Conservation (phyloP, 1,140 invertebrate genomes). For the Scylla paramamosain region DNA sequence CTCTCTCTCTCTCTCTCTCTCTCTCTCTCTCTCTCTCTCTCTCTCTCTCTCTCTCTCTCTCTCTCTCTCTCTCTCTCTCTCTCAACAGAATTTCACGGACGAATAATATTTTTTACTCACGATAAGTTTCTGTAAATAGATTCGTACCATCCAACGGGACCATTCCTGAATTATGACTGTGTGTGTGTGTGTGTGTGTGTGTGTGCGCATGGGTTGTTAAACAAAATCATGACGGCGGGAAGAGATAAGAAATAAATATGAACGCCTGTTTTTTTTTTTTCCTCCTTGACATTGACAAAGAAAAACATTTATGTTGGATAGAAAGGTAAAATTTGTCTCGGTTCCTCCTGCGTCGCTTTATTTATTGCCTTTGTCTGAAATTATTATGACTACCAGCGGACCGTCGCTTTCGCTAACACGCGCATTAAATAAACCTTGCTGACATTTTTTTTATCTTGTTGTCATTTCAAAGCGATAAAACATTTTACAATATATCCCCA, state of each 20-base stretch:
- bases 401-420: too few relatives aligned
- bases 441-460: too few relatives aligned
- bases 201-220: background rate
- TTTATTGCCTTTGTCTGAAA: too few relatives aligned
- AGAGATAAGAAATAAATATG: background rate
- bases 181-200: background rate
- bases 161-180: background rate
- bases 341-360: too few relatives aligned
- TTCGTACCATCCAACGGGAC: background rate
- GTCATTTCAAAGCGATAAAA: too few relatives aligned
- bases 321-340: background rate
- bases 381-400: too few relatives aligned
- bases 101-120: background rate
- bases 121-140: conserved; percentile 24
- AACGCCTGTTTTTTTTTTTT: background rate
- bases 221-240: background rate
- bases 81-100: background rate
- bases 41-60: background rate
- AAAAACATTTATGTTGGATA: background rate
- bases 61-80: background rate
- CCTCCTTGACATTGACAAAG: background rate
- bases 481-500: too few relatives aligned
- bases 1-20: background rate
- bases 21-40: conserved; percentile 15
- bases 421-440: too few relatives aligned